Percentiles rank a stretch among this genome's conserved stretches.
Conservation (phyloP, 1,140 invertebrate genomes). For the Hirudo medicinalis region DNA sequence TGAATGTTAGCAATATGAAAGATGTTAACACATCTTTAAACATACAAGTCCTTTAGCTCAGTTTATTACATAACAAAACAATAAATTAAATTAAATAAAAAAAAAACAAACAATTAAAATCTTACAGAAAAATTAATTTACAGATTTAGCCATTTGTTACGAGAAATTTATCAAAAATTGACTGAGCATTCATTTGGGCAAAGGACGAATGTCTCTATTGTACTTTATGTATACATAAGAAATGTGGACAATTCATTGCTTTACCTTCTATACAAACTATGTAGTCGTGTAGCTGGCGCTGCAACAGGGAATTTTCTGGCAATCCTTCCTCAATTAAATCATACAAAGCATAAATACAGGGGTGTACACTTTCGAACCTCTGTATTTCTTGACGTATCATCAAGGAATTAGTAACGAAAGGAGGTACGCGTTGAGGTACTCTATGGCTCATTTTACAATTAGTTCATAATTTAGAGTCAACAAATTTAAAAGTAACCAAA, state of each 20-base stretch:
- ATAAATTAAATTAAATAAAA: too few species aligned
- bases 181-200: too few species aligned
- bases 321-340: constrained; percentile 78
- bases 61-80: too few species aligned
- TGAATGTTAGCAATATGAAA: too few species aligned
- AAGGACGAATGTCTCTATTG: background rate
- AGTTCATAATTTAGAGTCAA: too few species aligned
- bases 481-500: too few species aligned
- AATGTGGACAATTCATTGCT: constrained; percentile 26
- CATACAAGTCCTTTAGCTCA: too few species aligned
- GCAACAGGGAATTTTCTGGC: constrained; percentile 51
- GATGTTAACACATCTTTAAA: too few species aligned
- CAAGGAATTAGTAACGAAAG: constrained; percentile 55
- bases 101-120: too few species aligned
- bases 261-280: constrained; percentile 96
- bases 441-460: background rate
- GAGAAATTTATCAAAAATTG: too few species aligned
- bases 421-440: constrained; percentile 31
- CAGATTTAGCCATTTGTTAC: too few species aligned
- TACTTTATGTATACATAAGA: background rate
- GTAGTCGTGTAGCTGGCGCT: constrained; percentile 85
- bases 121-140: too few species aligned
- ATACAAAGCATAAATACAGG: constrained; percentile 95
- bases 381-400: constrained; percentile 93
- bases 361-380: constrained; percentile 94